phyloP scores from a whole-genome alignment of 1,140 invertebrate genomes.

The Cotesia vestalis region DNA sequence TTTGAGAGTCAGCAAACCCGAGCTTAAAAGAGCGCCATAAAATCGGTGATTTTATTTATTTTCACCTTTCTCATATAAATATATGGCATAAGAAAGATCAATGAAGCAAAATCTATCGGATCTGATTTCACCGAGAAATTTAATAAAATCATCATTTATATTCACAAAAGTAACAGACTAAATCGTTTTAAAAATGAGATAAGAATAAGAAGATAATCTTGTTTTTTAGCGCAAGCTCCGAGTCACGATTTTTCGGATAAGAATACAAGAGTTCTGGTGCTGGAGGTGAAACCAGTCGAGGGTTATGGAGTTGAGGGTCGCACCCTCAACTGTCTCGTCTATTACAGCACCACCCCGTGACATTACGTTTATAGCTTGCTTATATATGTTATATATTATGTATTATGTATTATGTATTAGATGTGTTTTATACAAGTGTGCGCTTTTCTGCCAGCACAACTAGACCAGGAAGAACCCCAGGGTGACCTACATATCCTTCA shows the following conservation, averaged over 20 bases:
- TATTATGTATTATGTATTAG: no score
- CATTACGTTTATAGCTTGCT: no score
- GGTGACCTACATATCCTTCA: neutral
- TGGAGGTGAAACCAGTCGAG: neutral
- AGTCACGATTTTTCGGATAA: constrained; percentile 1
- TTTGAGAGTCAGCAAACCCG: constrained; percentile 1
- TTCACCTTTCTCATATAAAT: no score
- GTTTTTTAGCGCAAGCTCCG: neutral
- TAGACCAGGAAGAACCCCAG: neutral
- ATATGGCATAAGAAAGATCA: neutral
- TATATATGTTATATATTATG: no score
- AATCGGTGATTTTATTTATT: neutral
- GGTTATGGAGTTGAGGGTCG: no score
- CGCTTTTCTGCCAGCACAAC: no score
- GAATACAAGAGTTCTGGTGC: neutral
- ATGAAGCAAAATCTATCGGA: neutral
- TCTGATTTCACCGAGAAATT: neutral
- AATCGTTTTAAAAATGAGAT: constrained; percentile 13
- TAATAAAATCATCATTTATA: constrained; percentile 2
- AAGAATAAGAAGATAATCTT: constrained; percentile 12
- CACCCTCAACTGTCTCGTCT: no score
- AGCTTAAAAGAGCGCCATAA: neutral
- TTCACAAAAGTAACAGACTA: neutral
- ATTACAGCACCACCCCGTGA: no score
- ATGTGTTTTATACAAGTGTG: no score